Conservation (phyloP, 2,113 vertebrate genomes). For the Tragelaphus scriptus region DNA sequence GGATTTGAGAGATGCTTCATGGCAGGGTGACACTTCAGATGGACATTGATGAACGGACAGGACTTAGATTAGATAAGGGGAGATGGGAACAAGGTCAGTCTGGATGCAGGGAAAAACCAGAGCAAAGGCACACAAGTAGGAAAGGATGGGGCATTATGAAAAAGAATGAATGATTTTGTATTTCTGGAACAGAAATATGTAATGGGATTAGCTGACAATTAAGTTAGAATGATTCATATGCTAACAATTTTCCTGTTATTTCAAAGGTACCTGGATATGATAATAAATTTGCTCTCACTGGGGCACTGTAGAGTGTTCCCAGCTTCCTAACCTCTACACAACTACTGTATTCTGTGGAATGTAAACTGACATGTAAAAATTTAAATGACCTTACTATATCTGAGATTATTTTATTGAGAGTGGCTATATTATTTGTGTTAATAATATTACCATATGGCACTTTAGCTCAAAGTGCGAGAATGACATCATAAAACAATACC, state of each 20-base stretch:
- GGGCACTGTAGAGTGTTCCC: not conserved
- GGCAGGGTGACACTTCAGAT: not conserved
- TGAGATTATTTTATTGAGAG: not conserved
- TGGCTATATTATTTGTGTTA: slow-evolving; percentile 21
- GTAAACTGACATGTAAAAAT: not conserved
- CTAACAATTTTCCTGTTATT: not conserved
- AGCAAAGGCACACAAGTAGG: not conserved
- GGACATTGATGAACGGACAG: not conserved
- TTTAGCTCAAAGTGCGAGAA: not conserved
- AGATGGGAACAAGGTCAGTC: not conserved
- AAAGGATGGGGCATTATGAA: not conserved
- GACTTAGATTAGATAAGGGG: not conserved
- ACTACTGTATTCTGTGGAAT: not conserved
- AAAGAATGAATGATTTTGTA: not conserved
- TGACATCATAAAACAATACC: slow-evolving; percentile 13
- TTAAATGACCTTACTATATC: not conserved
- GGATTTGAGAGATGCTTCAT: not conserved
- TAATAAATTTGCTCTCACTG: not conserved
- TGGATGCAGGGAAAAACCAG: not conserved
- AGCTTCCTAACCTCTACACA: not conserved
- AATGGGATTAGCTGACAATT: not conserved
- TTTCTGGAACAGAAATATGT: not conserved
- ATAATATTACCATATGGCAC: not conserved
- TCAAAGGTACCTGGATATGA: not conserved
- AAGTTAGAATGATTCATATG: not conserved